phyloP scores from a whole-genome alignment of 2,113 vertebrate genomes.

The Eublepharis macularius region DNA sequence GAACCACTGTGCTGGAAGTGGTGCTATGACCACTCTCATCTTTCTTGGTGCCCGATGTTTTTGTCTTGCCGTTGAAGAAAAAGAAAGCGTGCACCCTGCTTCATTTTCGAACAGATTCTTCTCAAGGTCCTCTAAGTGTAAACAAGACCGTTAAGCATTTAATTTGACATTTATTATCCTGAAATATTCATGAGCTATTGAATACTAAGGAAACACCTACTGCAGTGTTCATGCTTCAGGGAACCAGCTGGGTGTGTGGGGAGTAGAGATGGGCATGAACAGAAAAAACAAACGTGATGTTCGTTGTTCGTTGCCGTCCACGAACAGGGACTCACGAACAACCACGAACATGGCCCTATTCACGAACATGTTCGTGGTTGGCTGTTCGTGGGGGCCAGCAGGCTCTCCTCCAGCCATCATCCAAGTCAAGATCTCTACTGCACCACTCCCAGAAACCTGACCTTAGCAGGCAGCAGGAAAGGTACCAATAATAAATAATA shows the following conservation, averaged over 20 bases:
- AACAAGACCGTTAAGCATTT: conserved; percentile 75
- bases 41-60: background rate
- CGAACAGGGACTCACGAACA: no score
- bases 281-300: no score
- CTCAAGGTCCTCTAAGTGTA: conserved; percentile 76
- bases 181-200: conserved; percentile 75
- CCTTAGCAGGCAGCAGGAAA: no score
- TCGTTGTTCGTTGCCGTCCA: no score
- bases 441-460: no score
- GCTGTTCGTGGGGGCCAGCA: no score
- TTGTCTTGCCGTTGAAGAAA: background rate
- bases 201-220: conserved; percentile 66
- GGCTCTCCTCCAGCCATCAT: no score
- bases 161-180: conserved; percentile 76
- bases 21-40: background rate
- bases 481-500: no score
- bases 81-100: background rate
- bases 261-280: no score
- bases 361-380: no score
- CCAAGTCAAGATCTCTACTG: no score
- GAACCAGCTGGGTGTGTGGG: conserved; percentile 15
- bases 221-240: conserved; percentile 31
- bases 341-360: no score
- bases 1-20: background rate
- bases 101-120: conserved; percentile 53